Conservation (phyloP, 2,888 invertebrate species). For the Amphimallon solstitiale region DNA sequence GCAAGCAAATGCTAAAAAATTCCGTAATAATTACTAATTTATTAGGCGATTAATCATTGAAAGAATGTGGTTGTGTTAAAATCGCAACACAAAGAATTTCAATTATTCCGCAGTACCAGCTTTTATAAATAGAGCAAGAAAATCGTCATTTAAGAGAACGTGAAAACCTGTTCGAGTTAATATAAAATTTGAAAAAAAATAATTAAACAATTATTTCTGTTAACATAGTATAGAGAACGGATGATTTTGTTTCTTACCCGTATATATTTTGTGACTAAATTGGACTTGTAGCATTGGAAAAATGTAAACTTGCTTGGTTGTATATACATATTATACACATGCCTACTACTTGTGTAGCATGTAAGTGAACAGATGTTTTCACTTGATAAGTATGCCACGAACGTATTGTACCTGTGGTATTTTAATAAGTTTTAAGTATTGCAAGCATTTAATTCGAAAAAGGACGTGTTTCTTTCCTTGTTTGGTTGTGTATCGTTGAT, state of each 20-base stretch:
- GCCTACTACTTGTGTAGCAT: background rate
- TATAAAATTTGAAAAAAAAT: too few species aligned
- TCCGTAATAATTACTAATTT: conserved; percentile 21
- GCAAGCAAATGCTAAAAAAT: background rate
- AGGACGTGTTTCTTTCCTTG: too few species aligned
- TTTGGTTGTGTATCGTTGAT: too few species aligned
- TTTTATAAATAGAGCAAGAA: background rate
- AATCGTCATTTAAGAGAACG: background rate
- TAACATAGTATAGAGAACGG: too few species aligned
- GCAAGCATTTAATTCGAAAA: background rate
- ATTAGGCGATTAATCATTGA: conserved; percentile 11
- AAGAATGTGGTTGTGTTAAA: conserved; percentile 9
- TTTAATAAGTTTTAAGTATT: conserved; percentile 5
- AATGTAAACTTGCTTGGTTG: background rate
- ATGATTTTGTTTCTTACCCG: too few species aligned
- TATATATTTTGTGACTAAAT: too few species aligned
- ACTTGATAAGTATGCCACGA: conserved; percentile 7
- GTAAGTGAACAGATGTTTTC: background rate
- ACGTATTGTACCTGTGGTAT: background rate
- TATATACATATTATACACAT: too few species aligned
- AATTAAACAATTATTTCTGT: too few species aligned
- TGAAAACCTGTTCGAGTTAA: too few species aligned
- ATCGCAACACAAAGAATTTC: conserved; percentile 1
- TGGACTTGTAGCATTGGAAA: too few species aligned
- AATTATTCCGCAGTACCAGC: background rate